A percentile compares a stretch with the other conserved stretches of the same genome.
phyloP scores from a whole-genome alignment of 2,113 vertebrate genomes.

The Amblyopsis rosae region DNA sequence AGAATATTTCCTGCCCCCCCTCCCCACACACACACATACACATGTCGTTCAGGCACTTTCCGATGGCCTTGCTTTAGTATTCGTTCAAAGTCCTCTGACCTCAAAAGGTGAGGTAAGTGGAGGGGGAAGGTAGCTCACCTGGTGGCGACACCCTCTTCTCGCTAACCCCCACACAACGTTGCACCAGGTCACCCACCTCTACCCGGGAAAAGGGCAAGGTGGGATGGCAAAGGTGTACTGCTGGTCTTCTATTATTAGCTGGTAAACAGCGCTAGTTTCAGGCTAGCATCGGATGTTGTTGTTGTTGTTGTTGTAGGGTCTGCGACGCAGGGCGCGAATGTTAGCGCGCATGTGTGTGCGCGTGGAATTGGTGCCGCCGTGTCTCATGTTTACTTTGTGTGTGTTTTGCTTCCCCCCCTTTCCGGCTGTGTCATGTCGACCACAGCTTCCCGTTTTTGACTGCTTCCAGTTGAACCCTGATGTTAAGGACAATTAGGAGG shows the following conservation, averaged over 20 bases:
- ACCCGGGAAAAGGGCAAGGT: conserved; percentile 3
- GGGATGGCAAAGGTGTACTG: conserved; percentile 24
- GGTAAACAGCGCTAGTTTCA: conserved; percentile 63
- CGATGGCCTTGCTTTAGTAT: conserved; percentile 15
- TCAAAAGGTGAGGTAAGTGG: not conserved
- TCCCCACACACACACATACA: not conserved
- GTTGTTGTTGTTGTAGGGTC: conserved; percentile 8
- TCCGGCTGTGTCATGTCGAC: conserved; percentile 23
- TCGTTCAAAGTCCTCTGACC: conserved; percentile 50
- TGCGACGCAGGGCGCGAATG: not conserved
- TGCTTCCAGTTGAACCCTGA: conserved; percentile 4
- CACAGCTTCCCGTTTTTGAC: conserved; percentile 39
- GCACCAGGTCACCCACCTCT: not conserved
- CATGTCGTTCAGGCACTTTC: conserved; percentile 23
- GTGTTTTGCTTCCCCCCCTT: conserved; percentile 4
- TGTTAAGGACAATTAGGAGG: conserved; percentile 8
- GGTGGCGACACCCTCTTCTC: conserved; percentile 39
- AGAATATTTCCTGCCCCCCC: not conserved
- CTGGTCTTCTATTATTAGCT: conserved; percentile 63
- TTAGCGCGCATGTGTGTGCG: not conserved
- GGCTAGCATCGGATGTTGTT: conserved; percentile 33
- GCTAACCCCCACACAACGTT: not conserved
- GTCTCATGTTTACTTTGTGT: conserved; percentile 4
- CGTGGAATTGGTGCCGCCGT: not conserved
- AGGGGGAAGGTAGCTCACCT: conserved; percentile 41